Percentiles rank a stretch among this genome's conserved stretches.
phyloP scores from a whole-genome alignment of 2,888 invertebrate species.

The Prosapia bicincta region DNA sequence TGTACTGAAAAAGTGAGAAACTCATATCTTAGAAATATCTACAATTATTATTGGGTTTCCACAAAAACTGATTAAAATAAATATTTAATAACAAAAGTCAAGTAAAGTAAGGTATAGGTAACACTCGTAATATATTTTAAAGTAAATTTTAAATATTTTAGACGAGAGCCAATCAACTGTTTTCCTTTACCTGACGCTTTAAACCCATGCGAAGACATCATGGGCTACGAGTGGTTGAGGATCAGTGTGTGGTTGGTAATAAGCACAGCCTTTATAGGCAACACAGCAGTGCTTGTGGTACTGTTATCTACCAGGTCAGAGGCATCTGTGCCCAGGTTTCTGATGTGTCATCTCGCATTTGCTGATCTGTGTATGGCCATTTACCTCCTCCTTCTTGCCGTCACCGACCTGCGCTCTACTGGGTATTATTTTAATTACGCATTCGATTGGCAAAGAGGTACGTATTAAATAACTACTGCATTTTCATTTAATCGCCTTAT shows the following conservation, averaged over 20 bases:
- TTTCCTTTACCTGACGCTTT: slow-evolving; percentile 73
- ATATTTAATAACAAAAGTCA: too few relatives aligned
- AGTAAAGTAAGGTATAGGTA: too few relatives aligned
- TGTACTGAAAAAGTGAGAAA: too few relatives aligned
- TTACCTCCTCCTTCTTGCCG: slow-evolving; percentile 78
- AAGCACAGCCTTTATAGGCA: slow-evolving; percentile 75
- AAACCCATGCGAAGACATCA: slow-evolving; percentile 88
- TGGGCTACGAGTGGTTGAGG: slow-evolving; percentile 75
- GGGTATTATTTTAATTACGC: slow-evolving; percentile 88
- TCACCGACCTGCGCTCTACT: slow-evolving; percentile 78
- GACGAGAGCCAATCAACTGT: slow-evolving; percentile 54
- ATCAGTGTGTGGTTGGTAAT: slow-evolving; percentile 86
- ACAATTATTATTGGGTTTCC: too few relatives aligned
- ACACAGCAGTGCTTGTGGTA: slow-evolving; percentile 66
- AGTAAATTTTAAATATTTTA: slow-evolving; percentile 18
- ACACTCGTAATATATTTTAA: too few relatives aligned
- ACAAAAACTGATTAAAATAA: too few relatives aligned
- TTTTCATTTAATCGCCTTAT: background rate
- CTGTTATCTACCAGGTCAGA: slow-evolving; percentile 50
- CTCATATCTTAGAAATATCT: too few relatives aligned
- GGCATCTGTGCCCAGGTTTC: slow-evolving; percentile 64
- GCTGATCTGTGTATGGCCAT: slow-evolving; percentile 87
- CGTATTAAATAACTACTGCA: slow-evolving; percentile 30
- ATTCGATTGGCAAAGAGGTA: slow-evolving; percentile 82
- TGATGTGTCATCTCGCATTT: slow-evolving; percentile 80